Conservation (phyloP, 2,797 vertebrate species). For the Pipistrellus kuhlii region DNA sequence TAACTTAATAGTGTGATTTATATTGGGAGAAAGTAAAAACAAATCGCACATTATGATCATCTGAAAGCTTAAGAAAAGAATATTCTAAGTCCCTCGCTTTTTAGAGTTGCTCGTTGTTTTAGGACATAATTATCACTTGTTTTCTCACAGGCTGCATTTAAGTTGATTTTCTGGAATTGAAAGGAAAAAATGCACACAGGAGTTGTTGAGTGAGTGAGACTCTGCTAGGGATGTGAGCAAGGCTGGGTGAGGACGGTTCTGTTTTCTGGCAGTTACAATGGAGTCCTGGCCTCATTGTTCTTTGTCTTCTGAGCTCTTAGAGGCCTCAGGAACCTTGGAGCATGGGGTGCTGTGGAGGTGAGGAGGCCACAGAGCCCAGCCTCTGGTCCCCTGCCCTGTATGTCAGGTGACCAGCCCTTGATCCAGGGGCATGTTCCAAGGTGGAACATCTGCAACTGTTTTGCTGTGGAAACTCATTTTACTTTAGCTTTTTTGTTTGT, state of each 20-base stretch:
- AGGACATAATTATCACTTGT: not conserved
- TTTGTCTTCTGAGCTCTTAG: conserved; percentile 74
- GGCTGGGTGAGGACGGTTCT: not conserved
- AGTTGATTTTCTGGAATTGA: not conserved
- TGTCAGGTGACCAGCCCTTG: conserved; percentile 71
- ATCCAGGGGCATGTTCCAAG: conserved; percentile 57
- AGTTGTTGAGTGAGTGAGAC: conserved; percentile 49
- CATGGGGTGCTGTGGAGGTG: not conserved
- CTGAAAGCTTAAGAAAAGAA: conserved; percentile 2
- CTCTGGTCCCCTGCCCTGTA: conserved; percentile 72
- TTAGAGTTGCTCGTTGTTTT: not conserved
- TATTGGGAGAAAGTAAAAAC: conserved; percentile 69
- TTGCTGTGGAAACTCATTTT: conserved; percentile 70
- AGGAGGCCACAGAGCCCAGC: conserved; percentile 67
- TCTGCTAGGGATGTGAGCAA: not conserved
- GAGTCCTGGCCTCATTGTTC: conserved; percentile 68
- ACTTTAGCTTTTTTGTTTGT: not conserved
- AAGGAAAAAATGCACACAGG: not conserved
- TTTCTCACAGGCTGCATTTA: conserved; percentile 5
- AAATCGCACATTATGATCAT: not conserved
- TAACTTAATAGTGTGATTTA: conserved; percentile 60
- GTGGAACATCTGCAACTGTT: conserved; percentile 81
- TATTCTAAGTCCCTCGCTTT: not conserved
- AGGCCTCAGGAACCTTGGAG: conserved; percentile 40
- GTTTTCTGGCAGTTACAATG: conserved; percentile 48